phyloP scores from a whole-genome alignment of 2,888 invertebrate genomes.

The Julus scandinavius region DNA sequence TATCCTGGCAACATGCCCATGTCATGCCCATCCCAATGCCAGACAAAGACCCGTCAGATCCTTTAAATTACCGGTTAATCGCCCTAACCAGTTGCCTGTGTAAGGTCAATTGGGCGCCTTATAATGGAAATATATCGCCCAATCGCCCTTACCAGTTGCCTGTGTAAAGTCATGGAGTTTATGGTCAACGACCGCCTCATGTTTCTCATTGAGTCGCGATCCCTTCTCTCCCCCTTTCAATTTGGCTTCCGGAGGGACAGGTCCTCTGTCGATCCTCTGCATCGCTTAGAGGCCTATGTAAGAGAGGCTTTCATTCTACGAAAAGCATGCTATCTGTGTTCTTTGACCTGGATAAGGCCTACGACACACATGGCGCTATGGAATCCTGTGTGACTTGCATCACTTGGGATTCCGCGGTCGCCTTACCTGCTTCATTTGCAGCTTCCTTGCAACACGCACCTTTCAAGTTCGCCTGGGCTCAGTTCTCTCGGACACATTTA shows the following conservation, averaged over 20 bases:
- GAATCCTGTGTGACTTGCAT: background rate
- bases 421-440: background rate
- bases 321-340: background rate
- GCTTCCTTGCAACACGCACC: background rate
- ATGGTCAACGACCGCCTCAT: conserved; percentile 18
- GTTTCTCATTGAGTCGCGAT: background rate
- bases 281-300: background rate
- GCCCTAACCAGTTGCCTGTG: conserved; percentile 46
- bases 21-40: conserved; percentile 28
- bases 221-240: background rate
- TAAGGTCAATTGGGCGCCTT: no score
- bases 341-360: conserved; percentile 40
- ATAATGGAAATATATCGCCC: background rate
- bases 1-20: conserved; percentile 26
- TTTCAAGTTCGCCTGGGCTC: background rate
- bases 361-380: background rate
- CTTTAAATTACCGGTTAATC: background rate
- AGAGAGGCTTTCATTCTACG: background rate
- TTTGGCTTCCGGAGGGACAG: conserved; percentile 23
- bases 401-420: background rate
- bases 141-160: conserved; percentile 29
- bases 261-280: background rate
- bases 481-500: background rate
- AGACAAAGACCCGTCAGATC: background rate
- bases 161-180: conserved; percentile 37